Conservation (phyloP, 2,113 vertebrate species). For the Poecilia latipinna region DNA sequence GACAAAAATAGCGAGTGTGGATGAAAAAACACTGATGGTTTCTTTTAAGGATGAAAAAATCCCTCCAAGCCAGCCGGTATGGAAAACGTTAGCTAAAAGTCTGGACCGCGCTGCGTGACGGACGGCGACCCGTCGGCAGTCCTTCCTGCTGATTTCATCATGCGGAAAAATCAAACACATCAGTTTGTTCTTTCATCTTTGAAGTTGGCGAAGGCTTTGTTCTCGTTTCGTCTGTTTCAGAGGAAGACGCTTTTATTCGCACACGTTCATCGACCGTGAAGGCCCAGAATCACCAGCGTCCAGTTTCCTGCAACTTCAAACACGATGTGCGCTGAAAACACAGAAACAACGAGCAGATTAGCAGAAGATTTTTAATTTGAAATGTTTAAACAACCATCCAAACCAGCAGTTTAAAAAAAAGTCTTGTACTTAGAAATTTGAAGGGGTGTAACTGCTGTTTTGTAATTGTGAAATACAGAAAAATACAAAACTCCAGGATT, state of each 20-base stretch:
- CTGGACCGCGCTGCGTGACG: slow-evolving; percentile 10
- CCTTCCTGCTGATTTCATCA: slow-evolving; percentile 8
- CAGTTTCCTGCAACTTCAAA: background rate
- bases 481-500: too few relatives aligned
- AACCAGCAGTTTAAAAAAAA: too few relatives aligned
- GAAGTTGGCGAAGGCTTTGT: slow-evolving; percentile 10
- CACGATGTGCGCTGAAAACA: slow-evolving; percentile 15
- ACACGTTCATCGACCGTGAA: slow-evolving; percentile 1
- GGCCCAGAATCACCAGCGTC: background rate
- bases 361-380: slow-evolving; percentile 1
- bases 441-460: too few relatives aligned
- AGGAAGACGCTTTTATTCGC: slow-evolving; percentile 7
- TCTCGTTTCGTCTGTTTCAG: slow-evolving; percentile 4
- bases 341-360: background rate
- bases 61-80: too few relatives aligned
- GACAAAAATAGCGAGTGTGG: background rate
- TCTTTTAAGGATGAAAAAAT: too few relatives aligned
- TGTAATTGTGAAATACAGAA: too few relatives aligned
- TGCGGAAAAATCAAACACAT: slow-evolving; percentile 3
- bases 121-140: background rate
- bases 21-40: background rate
- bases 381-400: background rate
- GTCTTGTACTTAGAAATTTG: too few relatives aligned
- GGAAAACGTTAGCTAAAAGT: slow-evolving; percentile 18
- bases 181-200: slow-evolving; percentile 18